Evolutionary conservation across 1,140 invertebrate genomes (phyloP), one percentile per base, ranked within the genome.

Genomic region (Catajapyx aquilonaris): DNA sequence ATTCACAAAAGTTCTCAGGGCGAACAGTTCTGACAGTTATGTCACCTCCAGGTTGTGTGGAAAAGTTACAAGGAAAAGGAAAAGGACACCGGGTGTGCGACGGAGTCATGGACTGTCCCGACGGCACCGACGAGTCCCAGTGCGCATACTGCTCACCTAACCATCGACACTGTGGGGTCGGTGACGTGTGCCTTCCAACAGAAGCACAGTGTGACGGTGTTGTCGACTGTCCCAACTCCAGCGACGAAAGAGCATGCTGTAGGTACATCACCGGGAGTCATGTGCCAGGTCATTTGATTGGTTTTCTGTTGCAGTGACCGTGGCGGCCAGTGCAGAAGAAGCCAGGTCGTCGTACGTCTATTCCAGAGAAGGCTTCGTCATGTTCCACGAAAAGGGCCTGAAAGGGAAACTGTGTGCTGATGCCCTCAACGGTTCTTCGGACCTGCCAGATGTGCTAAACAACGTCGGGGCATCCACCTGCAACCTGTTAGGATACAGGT

Each of bases 181-280:
- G 77, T 9, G 61, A 72, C 37, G 62, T 64, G 9, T 90, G 84
- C 51, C 69, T 87, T 42, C 66, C 73, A 0, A 57, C 58, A 4
- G 60, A 64, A 23, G 68, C 76, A 44, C 66, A 76, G 37, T 90
- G 84, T 53, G 79, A 86, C 51, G 81, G 81, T 25, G 69, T 72
- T 33, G 57, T 65, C 1, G 81, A 90, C 53, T 90, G 85, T 50
- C 70, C 77, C 0, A 80, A 85, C 52, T 81, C 76, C 10, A 77
- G 75, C 42, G 84, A 90, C 45, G 85, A 90, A 52, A 68, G 73
- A 48, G 73, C 74, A 46, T 88, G 85, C 48, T 59, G 81, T 84
- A 59, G 75, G 77, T 69, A 34, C 21, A 34, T 9, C 3, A n/a
- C n/a, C n/a, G n/a, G n/a, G n/a, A 28, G 23, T 28, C 7, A 28